phyloP scores from a whole-genome alignment of 1,140 invertebrate genomes.

The Triops cancriformis region DNA sequence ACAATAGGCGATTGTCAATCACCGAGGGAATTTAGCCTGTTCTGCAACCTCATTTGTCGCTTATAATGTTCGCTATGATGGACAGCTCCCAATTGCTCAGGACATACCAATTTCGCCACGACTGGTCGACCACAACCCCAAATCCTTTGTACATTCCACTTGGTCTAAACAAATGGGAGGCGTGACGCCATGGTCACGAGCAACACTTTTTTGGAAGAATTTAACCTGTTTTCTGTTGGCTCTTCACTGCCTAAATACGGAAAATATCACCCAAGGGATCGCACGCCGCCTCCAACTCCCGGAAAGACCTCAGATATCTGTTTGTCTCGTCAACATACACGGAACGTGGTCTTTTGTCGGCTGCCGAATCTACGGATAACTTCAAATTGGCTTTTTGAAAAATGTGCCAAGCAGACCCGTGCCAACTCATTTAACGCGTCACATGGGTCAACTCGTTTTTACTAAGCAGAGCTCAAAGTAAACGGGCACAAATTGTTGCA shows the following conservation, averaged over 20 bases:
- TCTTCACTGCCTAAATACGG: not conserved
- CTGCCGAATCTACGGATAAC: not conserved
- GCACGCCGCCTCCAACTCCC: not conserved
- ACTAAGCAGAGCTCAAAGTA: too few relatives aligned
- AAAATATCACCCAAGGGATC: not conserved
- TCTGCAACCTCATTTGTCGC: not conserved
- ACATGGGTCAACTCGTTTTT: too few relatives aligned
- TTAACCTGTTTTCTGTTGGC: not conserved
- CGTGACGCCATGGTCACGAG: not conserved
- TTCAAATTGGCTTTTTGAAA: not conserved
- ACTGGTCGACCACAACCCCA: too few relatives aligned
- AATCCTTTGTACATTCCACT: not conserved
- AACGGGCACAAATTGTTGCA: too few relatives aligned
- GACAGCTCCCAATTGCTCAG: not conserved
- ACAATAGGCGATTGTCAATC: conserved; percentile 2
- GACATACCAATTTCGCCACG: not conserved
- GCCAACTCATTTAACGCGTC: too few relatives aligned
- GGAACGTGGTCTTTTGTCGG: not conserved
- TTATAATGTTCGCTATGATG: not conserved
- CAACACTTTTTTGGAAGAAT: not conserved
- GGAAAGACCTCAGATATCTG: not conserved
- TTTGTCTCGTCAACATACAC: not conserved
- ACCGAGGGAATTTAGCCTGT: not conserved
- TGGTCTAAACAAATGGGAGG: not conserved
- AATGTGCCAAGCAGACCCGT: too few relatives aligned